Evolutionary conservation across 2,888 invertebrate genomes (phyloP), one percentile per base, ranked within the genome.

Genomic region (Pediacus dermestoides): DNA sequence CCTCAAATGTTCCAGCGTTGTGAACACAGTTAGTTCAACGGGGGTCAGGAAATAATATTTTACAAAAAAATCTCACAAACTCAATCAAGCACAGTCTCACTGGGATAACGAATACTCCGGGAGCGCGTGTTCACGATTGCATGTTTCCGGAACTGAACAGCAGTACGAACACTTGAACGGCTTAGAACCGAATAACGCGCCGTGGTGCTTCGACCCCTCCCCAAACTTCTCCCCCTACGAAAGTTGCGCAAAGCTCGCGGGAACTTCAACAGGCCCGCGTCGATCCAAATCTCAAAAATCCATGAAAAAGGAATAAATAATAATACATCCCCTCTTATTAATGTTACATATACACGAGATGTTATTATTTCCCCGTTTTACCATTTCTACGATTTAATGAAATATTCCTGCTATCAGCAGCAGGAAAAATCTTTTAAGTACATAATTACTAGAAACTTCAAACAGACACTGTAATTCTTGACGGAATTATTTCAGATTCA

Each of bases 291-390:
- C 68, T 68, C 70, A 68, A 70, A 70, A 70, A 70, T 70, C 69
- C 68, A 70, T 70, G 69, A 67, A 70, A 67, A 70, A 67, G 66
- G 68, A 69, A 70, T 70, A 68, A 70, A 70, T 69, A 69, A 67
- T 68, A 66, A 59, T 57, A 51, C 55, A 48, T 56, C 46, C 52
- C 48, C 52, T 49, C 46, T 50, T 45, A 48, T 52, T 52, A 44
- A 45, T 46, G 37, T 46, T 45, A 48, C 44, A 48, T 48, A 13
- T 13, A 47, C 54, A 26, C 9, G 10, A 6, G 55, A 51, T 54
- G 52, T 57, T 54, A 56, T 56, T 50, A 50, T 52, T 49, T 54
- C 46, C 53, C 52, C 50, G 52, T 53, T 53, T 48, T 16, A 14
- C n/a, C n/a, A n/a, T n/a, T n/a, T n/a, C n/a, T n/a, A n/a, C n/a